Conservation (phyloP, 2,113 vertebrate genomes). For the Halichoerus grypus region DNA sequence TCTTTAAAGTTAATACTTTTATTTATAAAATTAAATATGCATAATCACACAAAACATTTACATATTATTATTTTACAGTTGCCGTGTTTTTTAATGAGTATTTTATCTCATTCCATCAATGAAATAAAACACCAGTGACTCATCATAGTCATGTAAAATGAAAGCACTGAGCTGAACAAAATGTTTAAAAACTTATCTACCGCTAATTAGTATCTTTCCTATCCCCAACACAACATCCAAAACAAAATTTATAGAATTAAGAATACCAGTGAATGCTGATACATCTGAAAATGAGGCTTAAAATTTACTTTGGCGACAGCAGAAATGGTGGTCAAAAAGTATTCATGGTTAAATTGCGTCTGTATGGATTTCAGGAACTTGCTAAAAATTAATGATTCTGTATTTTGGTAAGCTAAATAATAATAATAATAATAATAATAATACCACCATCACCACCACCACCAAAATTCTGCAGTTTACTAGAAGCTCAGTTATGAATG, state of each 20-base stretch:
- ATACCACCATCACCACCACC: neutral
- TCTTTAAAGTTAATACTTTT: neutral
- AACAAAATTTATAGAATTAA: neutral
- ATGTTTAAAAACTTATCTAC: neutral
- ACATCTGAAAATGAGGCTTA: neutral
- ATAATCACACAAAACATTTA: neutral
- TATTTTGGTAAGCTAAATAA: neutral
- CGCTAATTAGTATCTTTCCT: neutral
- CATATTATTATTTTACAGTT: neutral
- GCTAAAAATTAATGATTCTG: neutral
- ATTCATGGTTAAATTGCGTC: neutral
- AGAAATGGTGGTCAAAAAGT: neutral
- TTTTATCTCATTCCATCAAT: neutral
- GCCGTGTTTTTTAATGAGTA: neutral
- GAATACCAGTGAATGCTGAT: neutral
- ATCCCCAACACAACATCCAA: neutral
- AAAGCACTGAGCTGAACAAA: neutral
- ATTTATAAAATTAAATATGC: conserved; percentile 42
- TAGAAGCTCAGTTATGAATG: neutral
- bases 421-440: neutral
- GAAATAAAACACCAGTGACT: neutral
- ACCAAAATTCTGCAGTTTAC: neutral
- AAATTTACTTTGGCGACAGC: neutral
- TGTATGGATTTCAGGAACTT: neutral
- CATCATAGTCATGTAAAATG: neutral